phyloP scores from a whole-genome alignment of 1,140 invertebrate genomes.

The Heliconius melpomene region DNA sequence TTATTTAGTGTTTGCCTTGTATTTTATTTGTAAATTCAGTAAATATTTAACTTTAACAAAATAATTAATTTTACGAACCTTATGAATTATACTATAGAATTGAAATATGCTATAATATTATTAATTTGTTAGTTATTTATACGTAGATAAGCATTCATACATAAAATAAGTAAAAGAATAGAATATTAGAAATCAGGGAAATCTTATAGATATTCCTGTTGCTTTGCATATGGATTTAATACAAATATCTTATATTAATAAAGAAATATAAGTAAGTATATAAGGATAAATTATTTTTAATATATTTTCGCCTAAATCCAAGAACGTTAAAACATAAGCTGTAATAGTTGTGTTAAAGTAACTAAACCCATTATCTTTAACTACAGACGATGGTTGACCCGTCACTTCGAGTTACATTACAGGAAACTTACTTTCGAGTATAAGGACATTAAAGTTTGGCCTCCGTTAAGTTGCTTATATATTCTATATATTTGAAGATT shows the following conservation, averaged over 20 bases:
- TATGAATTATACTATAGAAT: not conserved
- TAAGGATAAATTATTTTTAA: not conserved
- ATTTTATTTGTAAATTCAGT: not conserved
- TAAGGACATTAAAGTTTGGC: not conserved
- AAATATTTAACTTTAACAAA: not conserved
- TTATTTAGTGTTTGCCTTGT: not conserved
- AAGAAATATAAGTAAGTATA: too few relatives aligned
- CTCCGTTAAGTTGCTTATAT: not conserved
- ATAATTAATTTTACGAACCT: not conserved
- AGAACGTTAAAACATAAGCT: not conserved
- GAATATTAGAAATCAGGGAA: too few relatives aligned
- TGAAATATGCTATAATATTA: not conserved
- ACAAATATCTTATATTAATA: too few relatives aligned
- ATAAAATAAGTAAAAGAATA: too few relatives aligned
- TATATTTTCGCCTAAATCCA: not conserved
- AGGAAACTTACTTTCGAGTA: slow-evolving; percentile 13
- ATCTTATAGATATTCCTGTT: too few relatives aligned
- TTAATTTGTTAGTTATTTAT: too few relatives aligned
- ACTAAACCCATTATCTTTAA: slow-evolving; percentile 11
- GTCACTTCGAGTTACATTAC: slow-evolving; percentile 3
- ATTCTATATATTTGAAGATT: not conserved
- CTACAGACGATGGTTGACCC: slow-evolving; percentile 4
- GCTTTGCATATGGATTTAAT: too few relatives aligned
- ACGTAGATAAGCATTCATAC: too few relatives aligned
- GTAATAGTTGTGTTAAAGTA: not conserved